These are phyloP conservation scores for Lagopus muta DNA, from an alignment of 2,113 vertebrate species.

Conservation along the genomic window DNA sequence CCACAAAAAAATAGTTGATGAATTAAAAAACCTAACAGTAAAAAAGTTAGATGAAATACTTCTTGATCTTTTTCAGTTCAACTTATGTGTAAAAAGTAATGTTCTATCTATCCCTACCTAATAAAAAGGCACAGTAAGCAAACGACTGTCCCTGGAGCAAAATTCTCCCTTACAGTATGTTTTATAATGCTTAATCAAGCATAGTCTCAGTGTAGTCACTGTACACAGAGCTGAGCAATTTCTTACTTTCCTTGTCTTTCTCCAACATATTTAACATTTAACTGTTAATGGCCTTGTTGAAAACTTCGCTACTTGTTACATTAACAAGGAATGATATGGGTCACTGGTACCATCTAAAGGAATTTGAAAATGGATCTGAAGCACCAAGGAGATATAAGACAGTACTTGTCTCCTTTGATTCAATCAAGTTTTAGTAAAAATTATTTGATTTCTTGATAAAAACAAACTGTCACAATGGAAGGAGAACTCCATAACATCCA, in stretches of 20 bases:
- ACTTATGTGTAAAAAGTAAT: slow-evolving; percentile 27
- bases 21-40: slow-evolving; percentile 35
- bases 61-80: slow-evolving; percentile 40
- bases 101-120: slow-evolving; percentile 2
- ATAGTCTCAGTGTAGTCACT: not conserved
- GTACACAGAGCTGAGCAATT: not conserved
- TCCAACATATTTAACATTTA: not conserved
- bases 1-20: not conserved
- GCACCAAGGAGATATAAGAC: not conserved
- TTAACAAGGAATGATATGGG: not conserved
- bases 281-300: not conserved
- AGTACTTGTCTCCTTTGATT: not conserved
- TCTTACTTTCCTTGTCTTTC: not conserved
- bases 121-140: slow-evolving; percentile 43
- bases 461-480: not conserved
- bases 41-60: slow-evolving; percentile 57
- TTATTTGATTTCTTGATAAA: not conserved
- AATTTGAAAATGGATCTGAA: not conserved
- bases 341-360: not conserved
- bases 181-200: not conserved
- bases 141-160: slow-evolving; percentile 7
- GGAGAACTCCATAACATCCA: not conserved
- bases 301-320: not conserved
- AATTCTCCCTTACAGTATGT: not conserved
- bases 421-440: not conserved